Base-by-base conservation (phyloP, 2,888 invertebrate species). In the Drosophila macrospina region DNA sequence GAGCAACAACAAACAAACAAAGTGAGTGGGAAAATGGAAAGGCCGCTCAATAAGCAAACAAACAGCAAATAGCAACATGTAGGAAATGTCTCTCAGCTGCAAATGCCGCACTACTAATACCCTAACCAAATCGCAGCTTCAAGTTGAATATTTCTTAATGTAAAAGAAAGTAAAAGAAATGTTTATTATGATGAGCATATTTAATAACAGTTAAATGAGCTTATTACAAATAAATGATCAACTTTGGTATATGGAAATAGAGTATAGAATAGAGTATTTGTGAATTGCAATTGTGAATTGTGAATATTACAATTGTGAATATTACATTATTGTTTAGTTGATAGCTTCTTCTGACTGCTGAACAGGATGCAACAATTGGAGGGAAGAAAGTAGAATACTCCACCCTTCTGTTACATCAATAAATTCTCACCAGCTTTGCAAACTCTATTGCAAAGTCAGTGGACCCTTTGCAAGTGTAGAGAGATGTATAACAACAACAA, bases 11-110 rank as follows among this genome's bases (percentile, higher is more conserved):
- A 57, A 65, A 65, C 72, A 30, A 47, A 30, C 84, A 79, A 80
- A 37, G 73, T 59, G 80, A 79, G 83, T 83, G 82, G 80, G 64
- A 80, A 71, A 59, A 74, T 64, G 57, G 63, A 72, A 51, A 74
- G 78, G 69, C 47, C 52, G 73, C 77, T 77, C 73, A 77, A 60
- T 75, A 69, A 75, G 74, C 76, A 78, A 76, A 76, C 76, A 78
- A 76, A 75, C 74, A 64, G 77, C 68, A 72, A 76, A 72, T 76
- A 76, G 68, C 77, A 73, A 64, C 73, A 68, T 77, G 68, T 75
- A 64, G 60, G 68, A 59, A 56, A 60, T 28, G 11, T 8, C 10
- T 24, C 44, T 4, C 11, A 16, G 0, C 16, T 4, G 10, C 16
- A 11, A 26, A 6, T 6, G 24, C 1, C 51, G 36, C 42, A 20